Percentiles rank a stretch among this genome's conserved stretches.
Conservation (phyloP, 1,140 invertebrate genomes). For the Zeugodacus cucurbitae region DNA sequence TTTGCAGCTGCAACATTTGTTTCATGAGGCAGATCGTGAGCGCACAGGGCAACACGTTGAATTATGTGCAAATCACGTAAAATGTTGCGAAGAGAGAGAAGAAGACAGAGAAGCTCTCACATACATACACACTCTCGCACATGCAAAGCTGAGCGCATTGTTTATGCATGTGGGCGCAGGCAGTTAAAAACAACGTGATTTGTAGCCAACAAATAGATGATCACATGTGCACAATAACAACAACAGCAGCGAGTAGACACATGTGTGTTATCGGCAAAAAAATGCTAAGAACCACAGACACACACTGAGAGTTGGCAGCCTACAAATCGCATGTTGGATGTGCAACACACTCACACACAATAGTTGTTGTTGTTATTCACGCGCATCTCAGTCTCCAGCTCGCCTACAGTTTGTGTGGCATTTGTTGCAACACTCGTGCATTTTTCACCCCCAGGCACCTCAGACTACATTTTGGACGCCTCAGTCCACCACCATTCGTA, state of each 20-base stretch:
- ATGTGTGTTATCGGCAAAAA: background rate
- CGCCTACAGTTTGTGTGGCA: background rate
- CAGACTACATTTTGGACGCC: too few species aligned
- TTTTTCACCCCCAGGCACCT: background rate
- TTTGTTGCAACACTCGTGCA: background rate
- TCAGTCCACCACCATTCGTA: background rate
- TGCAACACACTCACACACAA: background rate
- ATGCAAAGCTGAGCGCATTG: background rate
- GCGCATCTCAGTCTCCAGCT: background rate
- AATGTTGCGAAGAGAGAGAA: background rate
- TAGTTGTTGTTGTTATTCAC: background rate
- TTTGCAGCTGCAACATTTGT: background rate
- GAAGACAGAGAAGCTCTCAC: background rate
- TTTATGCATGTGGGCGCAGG: conserved; percentile 1
- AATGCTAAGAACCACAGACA: background rate
- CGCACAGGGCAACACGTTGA: background rate
- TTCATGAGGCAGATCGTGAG: conserved; percentile 17
- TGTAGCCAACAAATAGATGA: conserved; percentile 24
- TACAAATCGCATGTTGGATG: background rate
- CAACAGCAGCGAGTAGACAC: conserved; percentile 4
- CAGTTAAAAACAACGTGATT: conserved; percentile 37
- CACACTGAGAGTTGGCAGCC: background rate
- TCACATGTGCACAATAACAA: background rate
- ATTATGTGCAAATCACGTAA: conserved; percentile 37
- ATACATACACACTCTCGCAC: background rate